Evolutionary conservation across 1,140 invertebrate genomes (phyloP).

Genomic region (Trachelipus rathkii): DNA sequence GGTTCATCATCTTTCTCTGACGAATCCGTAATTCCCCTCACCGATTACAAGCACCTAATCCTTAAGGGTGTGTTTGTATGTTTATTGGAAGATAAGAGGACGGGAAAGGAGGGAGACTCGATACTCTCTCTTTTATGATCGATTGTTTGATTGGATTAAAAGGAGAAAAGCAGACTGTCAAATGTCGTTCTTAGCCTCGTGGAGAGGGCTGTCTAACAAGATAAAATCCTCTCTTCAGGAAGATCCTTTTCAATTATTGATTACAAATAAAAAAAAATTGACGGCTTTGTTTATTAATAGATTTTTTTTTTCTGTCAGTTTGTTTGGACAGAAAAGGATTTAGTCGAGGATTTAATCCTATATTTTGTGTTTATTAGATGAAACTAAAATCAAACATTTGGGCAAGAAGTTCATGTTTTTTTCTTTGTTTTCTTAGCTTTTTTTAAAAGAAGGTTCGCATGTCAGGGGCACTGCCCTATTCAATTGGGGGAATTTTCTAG

Average conservation of each 20-base stretch:
- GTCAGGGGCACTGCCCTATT: too few species aligned
- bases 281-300: neutral
- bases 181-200: neutral
- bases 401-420: too few species aligned
- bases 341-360: neutral
- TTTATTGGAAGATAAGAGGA: neutral
- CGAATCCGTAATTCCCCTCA: neutral
- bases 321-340: neutral
- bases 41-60: conserved; percentile 5
- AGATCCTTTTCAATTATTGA: neutral
- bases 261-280: neutral
- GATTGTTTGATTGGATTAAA: conserved; percentile 9
- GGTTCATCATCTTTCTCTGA: neutral
- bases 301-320: neutral
- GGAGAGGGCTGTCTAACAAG: neutral
- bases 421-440: too few species aligned
- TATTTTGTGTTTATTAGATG: too few species aligned
- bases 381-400: too few species aligned
- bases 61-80: conserved; percentile 9
- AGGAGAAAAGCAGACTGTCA: neutral
- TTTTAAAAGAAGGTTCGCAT: too few species aligned
- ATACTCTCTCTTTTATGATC: neutral
- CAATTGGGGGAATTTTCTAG: too few species aligned
- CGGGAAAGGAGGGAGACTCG: neutral
- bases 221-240: neutral